phyloP scores from a whole-genome alignment of 2,888 invertebrate genomes.

The Phortica okadai region DNA sequence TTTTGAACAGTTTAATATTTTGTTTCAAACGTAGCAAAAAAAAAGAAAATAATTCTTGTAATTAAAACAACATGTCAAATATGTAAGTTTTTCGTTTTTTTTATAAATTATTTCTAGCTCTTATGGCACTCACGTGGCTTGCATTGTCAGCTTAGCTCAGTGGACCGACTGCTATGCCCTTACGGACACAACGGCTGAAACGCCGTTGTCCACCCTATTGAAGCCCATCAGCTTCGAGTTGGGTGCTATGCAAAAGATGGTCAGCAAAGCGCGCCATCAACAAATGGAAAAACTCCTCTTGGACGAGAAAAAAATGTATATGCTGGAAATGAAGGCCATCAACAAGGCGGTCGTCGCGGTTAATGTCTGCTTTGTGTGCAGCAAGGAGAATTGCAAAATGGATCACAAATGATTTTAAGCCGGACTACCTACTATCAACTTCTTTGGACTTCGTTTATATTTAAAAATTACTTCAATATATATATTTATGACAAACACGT shows the following conservation, averaged over 20 bases:
- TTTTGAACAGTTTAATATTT: not conserved
- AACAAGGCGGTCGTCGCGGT: not conserved
- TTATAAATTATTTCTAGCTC: not conserved
- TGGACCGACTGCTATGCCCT: slow-evolving; percentile 9
- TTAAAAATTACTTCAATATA: too few species aligned
- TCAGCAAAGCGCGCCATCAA: not conserved
- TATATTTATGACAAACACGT: too few species aligned
- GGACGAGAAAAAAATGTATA: not conserved
- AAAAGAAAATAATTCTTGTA: not conserved
- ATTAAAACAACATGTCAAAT: slow-evolving; percentile 3
- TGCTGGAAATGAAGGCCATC: not conserved
- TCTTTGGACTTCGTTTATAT: too few species aligned
- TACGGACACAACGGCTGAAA: not conserved
- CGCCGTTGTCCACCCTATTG: not conserved
- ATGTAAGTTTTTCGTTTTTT: slow-evolving; percentile 2
- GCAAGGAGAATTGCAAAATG: not conserved
- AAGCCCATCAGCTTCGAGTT: not conserved
- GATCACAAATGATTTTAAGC: not conserved
- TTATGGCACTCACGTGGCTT: not conserved
- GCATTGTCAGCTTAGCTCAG: not conserved
- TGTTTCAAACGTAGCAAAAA: not conserved
- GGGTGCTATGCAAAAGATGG: not conserved
- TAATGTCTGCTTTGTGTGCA: not conserved
- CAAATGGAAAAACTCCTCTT: not conserved
- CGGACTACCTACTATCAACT: not conserved